Conservation (phyloP, 2,113 vertebrate species). For the Australoheros scitulus region DNA sequence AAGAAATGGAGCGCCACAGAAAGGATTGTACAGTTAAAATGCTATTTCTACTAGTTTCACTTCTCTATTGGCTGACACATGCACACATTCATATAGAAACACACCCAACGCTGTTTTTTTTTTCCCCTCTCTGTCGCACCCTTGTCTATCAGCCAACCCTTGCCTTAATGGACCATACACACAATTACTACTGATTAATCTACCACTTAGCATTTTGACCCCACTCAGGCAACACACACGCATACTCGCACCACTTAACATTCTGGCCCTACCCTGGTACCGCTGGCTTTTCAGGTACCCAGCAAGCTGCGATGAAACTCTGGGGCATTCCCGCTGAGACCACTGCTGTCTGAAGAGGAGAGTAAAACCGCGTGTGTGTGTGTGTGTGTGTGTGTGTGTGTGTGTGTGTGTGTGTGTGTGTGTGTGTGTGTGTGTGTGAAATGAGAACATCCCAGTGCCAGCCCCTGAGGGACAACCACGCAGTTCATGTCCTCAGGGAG, state of each 20-base stretch:
- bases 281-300: constrained; percentile 70
- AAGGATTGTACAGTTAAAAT: constrained; percentile 58
- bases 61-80: constrained; percentile 62
- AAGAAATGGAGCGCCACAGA: constrained; percentile 41
- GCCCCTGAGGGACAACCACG: constrained; percentile 52
- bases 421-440: background rate
- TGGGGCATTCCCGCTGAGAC: constrained; percentile 71
- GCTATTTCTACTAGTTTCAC: constrained; percentile 73
- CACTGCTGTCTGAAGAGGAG: constrained; percentile 67
- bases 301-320: constrained; percentile 50
- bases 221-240: constrained; percentile 59
- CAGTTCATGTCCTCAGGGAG: constrained; percentile 60
- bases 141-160: constrained; percentile 58
- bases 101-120: background rate
- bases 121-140: constrained; percentile 18
- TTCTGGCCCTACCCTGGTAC: constrained; percentile 59
- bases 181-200: constrained; percentile 78
- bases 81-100: constrained; percentile 27
- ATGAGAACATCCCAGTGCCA: constrained; percentile 44
- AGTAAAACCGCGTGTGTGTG: background rate
- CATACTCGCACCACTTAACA: constrained; percentile 63
- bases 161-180: constrained; percentile 70
- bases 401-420: constrained; percentile 21
- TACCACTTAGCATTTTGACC: constrained; percentile 72
- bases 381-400: constrained; percentile 19